Percentiles rank a stretch among this genome's conserved stretches.
phyloP scores from a whole-genome alignment of 1,140 invertebrate genomes.

The Camponotus vicinus region DNA sequence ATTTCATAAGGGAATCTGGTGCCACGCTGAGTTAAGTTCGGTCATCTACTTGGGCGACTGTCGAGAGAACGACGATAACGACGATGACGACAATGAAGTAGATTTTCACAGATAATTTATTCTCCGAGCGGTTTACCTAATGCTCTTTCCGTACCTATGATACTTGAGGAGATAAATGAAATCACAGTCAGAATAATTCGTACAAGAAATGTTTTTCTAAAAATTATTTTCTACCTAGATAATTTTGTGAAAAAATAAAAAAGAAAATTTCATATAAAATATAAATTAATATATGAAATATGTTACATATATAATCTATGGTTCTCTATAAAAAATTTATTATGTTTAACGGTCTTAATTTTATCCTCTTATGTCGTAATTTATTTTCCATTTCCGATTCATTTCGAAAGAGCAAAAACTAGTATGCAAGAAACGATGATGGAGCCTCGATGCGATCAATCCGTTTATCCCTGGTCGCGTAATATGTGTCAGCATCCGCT shows the following conservation, averaged over 20 bases:
- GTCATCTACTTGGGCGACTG: constrained; percentile 10
- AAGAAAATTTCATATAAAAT: not conserved
- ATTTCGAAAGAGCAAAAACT: not conserved
- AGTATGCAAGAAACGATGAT: not conserved
- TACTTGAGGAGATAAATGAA: constrained; percentile 2
- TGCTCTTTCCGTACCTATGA: not conserved
- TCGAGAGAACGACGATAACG: not conserved
- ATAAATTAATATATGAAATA: not conserved
- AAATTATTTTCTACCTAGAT: not conserved
- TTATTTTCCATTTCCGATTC: not conserved
- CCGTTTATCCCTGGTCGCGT: not conserved
- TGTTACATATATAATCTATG: not conserved
- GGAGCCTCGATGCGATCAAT: constrained; percentile 14
- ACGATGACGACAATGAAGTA: not conserved
- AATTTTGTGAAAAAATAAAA: not conserved
- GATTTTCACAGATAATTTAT: constrained; percentile 30
- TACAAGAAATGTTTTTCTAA: not conserved
- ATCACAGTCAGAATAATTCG: not conserved
- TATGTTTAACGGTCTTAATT: not conserved
- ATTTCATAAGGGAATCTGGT: constrained; percentile 57
- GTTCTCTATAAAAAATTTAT: not conserved
- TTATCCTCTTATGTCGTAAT: not conserved
- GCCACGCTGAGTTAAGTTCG: constrained; percentile 37
- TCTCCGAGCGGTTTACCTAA: not conserved
- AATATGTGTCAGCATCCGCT: constrained; percentile 41